Percentiles rank a stretch among this genome's conserved stretches.
Conservation (phyloP, 92 coral and sea anemone genomes). For the Porites divaricata region DNA sequence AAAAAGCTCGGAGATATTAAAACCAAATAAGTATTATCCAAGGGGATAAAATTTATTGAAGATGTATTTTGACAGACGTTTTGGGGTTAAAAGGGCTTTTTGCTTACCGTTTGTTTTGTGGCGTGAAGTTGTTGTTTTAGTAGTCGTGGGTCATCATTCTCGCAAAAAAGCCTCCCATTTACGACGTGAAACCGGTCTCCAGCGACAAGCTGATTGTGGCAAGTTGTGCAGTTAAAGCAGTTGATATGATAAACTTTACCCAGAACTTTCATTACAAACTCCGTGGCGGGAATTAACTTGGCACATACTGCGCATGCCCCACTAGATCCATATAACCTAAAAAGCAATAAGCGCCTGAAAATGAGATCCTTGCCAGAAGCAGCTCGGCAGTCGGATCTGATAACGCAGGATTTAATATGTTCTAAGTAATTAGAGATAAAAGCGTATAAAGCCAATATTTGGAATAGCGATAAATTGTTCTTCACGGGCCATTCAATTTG, state of each 20-base stretch:
- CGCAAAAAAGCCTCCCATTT: constrained; percentile 97
- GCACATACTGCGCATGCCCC: constrained; percentile 99
- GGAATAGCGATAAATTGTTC: constrained; percentile 90
- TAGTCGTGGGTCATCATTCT: constrained; percentile 90
- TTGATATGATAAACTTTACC: constrained; percentile 97
- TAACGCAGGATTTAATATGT: constrained; percentile 87
- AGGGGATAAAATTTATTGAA: constrained; percentile 64
- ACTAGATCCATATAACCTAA: constrained; percentile 93
- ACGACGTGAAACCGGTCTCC: constrained; percentile 98
- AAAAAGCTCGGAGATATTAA: constrained; percentile 86
- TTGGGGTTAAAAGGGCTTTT: constrained; percentile 14
- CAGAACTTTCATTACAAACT: constrained; percentile 97
- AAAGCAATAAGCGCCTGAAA: constrained; percentile 54
- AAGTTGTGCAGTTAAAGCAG: constrained; percentile 95
- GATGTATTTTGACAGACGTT: constrained; percentile 76
- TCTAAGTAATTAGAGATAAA: constrained; percentile 93
- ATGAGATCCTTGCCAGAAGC: constrained; percentile 42
- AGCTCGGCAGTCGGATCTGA: constrained; percentile 51
- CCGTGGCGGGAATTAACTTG: constrained; percentile 95
- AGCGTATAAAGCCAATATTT: constrained; percentile 91
- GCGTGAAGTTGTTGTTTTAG: constrained; percentile 84
- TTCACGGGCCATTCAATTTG: constrained; percentile 87
- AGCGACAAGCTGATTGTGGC: constrained; percentile 92
- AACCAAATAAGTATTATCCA: constrained; percentile 74
- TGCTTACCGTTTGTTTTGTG: constrained; percentile 90